Evolutionary conservation across 2,797 vertebrate genomes (phyloP), one percentile per base, ranked within the genome.

Genomic region (Cercopithecus diana): DNA sequence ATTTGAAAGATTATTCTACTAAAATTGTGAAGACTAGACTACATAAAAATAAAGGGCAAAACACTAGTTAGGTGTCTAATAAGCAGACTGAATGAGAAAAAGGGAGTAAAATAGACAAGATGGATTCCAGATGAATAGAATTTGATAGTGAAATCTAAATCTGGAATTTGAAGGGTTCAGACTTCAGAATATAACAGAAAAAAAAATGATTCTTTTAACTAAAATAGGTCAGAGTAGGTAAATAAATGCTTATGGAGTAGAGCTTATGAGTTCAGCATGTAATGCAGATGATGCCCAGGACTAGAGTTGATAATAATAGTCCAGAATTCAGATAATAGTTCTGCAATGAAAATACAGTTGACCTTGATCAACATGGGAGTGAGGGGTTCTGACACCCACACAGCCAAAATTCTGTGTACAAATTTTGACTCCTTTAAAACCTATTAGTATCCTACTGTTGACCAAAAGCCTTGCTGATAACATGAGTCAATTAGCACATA

Each of bases 1-100:
- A 84, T 90, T 84, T 92, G 58, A 88, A 92, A 96, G 24, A 82
- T 57, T 81, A 85, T 76, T 83, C 39, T 20, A 33, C 70, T 86
- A 67, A 2, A 36, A 28, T 41, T 93, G 8, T 43, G 50, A 48
- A 80, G 81, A 93, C 94, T 75, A 13, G 52, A 83, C 17, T 79
- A 7, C 4, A n/a, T 50, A 83, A 91, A 97, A 43, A 76, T 28
- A 58, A 12, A 81, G 15, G 88, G 41, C 95, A 85, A 94, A 64
- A 10, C 26, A 93, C 50, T 79, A 90, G 3, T 26, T 75, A n/a
- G 50, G 77, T 88, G 58, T 30, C 41, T 83, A 75, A 75, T 33
- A 86, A 79, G 13, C 10, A 79, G 58, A 77, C 9, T 14, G 76
- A 77, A 58, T 72, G 43, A 97, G 72, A 92, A 90, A 84, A 43